A percentile compares a stretch with the other conserved stretches of the same genome.
Conservation (phyloP, 2,888 invertebrate species). For the Omphaloscelis lunosa region DNA sequence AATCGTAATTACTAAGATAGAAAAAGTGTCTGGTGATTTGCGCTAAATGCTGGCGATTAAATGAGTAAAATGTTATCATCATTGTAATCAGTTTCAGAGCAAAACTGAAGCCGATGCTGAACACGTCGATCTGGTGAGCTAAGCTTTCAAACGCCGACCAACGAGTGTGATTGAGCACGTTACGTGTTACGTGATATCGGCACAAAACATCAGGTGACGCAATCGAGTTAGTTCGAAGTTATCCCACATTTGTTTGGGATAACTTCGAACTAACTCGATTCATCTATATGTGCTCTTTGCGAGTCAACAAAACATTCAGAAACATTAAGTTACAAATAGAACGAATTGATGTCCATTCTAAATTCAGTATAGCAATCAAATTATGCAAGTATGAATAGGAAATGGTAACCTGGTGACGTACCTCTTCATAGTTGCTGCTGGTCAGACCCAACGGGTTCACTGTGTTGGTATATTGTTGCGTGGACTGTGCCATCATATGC, state of each 20-base stretch:
- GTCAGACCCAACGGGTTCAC: conserved; percentile 68
- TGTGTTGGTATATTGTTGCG: conserved; percentile 58
- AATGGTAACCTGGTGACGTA: conserved; percentile 59
- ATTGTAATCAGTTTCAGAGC: conserved; percentile 19
- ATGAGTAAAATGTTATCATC: neutral
- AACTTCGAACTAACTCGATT: too few relatives aligned
- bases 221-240: conserved; percentile 12
- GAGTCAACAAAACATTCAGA: conserved; percentile 36
- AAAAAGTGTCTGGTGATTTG: neutral
- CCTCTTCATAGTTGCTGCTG: conserved; percentile 78
- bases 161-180: neutral
- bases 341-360: conserved; percentile 24
- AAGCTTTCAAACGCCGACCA: conserved; percentile 11
- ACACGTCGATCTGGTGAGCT: conserved; percentile 2
- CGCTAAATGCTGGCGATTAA: conserved; percentile 4
- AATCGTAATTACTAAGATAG: neutral
- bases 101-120: conserved; percentile 34
- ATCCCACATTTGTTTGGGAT: conserved; percentile 7
- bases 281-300: conserved; percentile 3
- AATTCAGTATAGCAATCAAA: conserved; percentile 39
- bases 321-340: conserved; percentile 20
- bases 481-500: conserved; percentile 60
- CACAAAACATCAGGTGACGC: neutral
- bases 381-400: conserved; percentile 3
- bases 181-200: neutral